Conservation (phyloP, 1,140 invertebrate species). For the Leptopilina clavipes region DNA sequence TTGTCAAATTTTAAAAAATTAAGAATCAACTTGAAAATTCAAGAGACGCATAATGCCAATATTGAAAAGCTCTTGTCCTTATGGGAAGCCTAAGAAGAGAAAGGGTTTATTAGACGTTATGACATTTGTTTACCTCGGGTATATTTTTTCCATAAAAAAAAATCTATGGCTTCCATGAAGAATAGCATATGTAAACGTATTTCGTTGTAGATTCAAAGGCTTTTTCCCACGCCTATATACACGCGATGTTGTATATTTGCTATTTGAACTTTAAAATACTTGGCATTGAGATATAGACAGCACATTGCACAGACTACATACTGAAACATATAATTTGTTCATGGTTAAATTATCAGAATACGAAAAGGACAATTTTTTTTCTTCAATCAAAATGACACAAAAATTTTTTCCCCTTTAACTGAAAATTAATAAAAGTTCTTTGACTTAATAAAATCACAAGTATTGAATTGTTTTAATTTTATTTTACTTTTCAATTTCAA, state of each 20-base stretch:
- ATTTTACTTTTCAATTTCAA: too few species aligned
- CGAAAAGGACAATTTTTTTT: neutral
- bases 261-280: constrained; percentile 31
- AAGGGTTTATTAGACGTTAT: constrained; percentile 36
- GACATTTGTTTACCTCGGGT: constrained; percentile 19
- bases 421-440: too few species aligned
- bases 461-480: too few species aligned
- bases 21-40: too few species aligned
- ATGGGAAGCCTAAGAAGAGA: constrained; percentile 23
- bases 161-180: constrained; percentile 32
- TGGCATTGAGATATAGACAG: constrained; percentile 24
- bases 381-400: neutral
- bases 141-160: constrained; percentile 11
- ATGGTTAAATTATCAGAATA: neutral
- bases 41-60: neutral
- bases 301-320: neutral
- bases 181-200: constrained; percentile 32
- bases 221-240: constrained; percentile 30
- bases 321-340: constrained; percentile 14
- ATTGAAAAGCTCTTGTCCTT: neutral
- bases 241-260: constrained; percentile 12
- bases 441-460: too few species aligned
- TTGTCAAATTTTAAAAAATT: too few species aligned
- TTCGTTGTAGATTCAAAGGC: constrained; percentile 6
- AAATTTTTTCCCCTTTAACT: too few species aligned